A percentile compares a stretch with the other conserved stretches of the same genome.
These are phyloP conservation scores for Orgyia antiqua DNA, from an alignment of 2,888 invertebrate genomes.

Conservation along the genomic window DNA sequence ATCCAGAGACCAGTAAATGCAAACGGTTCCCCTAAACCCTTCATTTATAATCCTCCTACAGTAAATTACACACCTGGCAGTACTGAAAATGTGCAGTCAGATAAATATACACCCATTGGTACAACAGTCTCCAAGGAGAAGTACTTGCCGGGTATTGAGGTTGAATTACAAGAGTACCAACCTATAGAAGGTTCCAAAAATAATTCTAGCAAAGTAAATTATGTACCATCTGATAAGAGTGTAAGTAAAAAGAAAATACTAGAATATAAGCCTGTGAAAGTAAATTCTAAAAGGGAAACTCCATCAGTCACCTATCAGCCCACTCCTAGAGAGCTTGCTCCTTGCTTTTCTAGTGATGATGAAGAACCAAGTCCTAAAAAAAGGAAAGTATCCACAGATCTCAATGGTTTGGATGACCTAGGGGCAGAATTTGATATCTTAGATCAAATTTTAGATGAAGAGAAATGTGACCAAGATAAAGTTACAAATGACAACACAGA, in stretches of 20 bases:
- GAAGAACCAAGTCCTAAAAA: conserved; percentile 63
- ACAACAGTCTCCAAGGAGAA: conserved; percentile 51
- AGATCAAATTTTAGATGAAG: conserved; percentile 71
- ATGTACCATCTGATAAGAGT: conserved; percentile 66
- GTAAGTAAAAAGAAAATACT: conserved; percentile 56
- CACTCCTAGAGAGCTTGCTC: conserved; percentile 61
- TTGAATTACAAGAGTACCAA: conserved; percentile 54
- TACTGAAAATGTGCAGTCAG: conserved; percentile 46
- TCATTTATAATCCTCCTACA: conserved; percentile 60
- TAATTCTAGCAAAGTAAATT: conserved; percentile 45
- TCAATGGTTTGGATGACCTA: conserved; percentile 66
- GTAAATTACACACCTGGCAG: conserved; percentile 61
- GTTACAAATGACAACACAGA: conserved; percentile 13
- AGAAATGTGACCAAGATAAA: conserved; percentile 39
- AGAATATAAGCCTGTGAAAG: conserved; percentile 65
- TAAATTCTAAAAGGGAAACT: conserved; percentile 41
- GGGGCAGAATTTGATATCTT: conserved; percentile 73
- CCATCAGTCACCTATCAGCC: conserved; percentile 62
- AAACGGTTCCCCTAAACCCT: conserved; percentile 56
- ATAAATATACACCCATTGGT: conserved; percentile 64
- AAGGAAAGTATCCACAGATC: conserved; percentile 52
- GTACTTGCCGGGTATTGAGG: conserved; percentile 61
- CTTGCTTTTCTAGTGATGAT: conserved; percentile 74
- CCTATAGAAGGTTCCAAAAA: conserved; percentile 44
- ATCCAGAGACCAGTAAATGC: conserved; percentile 54